Evolutionary conservation across 2,113 vertebrate species (phyloP).

Genomic region (Tenebrosternarchus preto): DNA sequence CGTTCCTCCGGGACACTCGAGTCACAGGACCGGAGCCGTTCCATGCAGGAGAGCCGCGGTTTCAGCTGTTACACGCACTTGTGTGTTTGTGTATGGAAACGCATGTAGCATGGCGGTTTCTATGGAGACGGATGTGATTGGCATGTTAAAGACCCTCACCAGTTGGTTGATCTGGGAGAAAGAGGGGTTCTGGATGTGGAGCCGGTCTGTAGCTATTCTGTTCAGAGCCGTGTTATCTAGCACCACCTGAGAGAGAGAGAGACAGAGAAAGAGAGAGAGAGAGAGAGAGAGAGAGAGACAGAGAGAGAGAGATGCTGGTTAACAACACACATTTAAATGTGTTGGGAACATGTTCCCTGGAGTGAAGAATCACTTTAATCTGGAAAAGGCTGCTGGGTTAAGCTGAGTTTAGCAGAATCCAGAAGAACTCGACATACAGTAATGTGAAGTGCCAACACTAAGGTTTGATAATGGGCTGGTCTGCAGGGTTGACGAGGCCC

Average conservation of each 20-base stretch:
- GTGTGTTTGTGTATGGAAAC: not conserved
- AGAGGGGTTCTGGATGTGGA: conserved; percentile 95
- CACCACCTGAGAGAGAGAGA: conserved; percentile 80
- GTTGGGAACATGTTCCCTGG: too few relatives aligned
- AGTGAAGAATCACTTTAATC: too few relatives aligned
- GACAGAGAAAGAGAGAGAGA: conserved; percentile 13
- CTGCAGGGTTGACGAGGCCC: too few relatives aligned
- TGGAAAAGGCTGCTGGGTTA: too few relatives aligned
- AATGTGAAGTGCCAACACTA: too few relatives aligned
- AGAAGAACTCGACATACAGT: too few relatives aligned
- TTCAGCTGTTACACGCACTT: not conserved
- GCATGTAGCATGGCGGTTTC: not conserved
- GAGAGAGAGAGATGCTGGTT: conserved; percentile 16
- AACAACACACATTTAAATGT: too few relatives aligned
- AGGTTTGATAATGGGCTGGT: too few relatives aligned
- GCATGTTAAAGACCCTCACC: conserved; percentile 74
- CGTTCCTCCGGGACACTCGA: not conserved
- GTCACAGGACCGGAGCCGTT: not conserved
- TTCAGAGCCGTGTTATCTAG: conserved; percentile 96
- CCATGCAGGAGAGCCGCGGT: not conserved
- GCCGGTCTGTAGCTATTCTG: conserved; percentile 91
- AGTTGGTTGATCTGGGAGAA: conserved; percentile 99
- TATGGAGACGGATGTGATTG: not conserved
- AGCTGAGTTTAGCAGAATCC: too few relatives aligned
- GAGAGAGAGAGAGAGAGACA: conserved; percentile 28